A percentile compares a stretch with the other conserved stretches of the same genome.
Conservation (phyloP, 2,797 vertebrate genomes). For the Acropternis orthonyx region DNA sequence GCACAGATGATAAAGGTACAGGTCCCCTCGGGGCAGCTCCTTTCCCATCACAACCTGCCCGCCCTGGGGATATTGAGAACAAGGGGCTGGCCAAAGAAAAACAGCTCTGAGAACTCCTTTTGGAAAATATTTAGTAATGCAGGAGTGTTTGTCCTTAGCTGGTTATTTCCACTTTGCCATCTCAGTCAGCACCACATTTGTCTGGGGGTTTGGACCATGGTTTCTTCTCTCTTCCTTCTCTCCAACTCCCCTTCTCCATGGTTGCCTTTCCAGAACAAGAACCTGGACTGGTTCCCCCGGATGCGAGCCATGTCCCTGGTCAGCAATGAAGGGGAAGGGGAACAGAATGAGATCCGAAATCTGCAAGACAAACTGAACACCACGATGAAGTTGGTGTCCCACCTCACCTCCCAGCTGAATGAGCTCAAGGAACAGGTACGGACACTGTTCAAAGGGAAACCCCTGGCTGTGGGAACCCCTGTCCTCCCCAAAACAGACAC, state of each 20-base stretch:
- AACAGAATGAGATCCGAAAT: conserved; percentile 95
- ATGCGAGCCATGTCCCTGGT: conserved; percentile 99
- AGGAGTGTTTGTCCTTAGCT: not conserved
- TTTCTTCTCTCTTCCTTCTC: not conserved
- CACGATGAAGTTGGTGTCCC: conserved; percentile 92
- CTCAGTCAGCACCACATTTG: not conserved
- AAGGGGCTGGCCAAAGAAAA: not conserved
- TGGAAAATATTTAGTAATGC: not conserved
- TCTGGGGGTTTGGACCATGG: not conserved
- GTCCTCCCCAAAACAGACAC: not conserved
- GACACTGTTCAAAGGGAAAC: not conserved
- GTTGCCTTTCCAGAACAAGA: conserved; percentile 81
- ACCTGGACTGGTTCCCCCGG: conserved; percentile 94
- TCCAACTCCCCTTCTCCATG: not conserved
- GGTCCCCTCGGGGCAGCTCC: not conserved
- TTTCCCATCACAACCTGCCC: not conserved
- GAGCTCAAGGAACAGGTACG: conserved; percentile 97
- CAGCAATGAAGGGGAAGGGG: conserved; percentile 91
- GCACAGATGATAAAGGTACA: conserved; percentile 94
- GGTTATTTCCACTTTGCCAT: not conserved
- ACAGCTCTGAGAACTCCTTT: not conserved
- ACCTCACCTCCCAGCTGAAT: conserved; percentile 86
- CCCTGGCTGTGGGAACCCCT: not conserved
- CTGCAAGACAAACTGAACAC: conserved; percentile 89
- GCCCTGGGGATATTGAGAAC: accelerated